Conservation (phyloP, 2,888 invertebrate genomes). For the Andrena hattorfiana region DNA sequence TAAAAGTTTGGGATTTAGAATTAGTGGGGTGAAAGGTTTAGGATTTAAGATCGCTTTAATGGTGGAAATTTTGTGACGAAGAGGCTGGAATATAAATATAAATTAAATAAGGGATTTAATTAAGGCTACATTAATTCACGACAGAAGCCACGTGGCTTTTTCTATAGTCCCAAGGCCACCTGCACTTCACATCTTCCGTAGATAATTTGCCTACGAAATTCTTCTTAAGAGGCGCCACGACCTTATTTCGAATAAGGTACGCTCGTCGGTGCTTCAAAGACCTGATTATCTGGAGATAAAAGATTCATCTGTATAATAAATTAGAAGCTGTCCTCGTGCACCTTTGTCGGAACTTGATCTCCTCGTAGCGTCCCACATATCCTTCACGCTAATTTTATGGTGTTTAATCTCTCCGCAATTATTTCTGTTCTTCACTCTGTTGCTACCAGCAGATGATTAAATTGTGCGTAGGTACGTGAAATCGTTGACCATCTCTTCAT, state of each 20-base stretch:
- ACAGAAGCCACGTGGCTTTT: no score
- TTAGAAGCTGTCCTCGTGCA: conserved; percentile 24
- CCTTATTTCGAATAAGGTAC: conserved; percentile 20
- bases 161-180: no score
- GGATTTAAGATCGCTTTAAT: no score
- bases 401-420: conserved; percentile 10
- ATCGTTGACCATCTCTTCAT: no score
- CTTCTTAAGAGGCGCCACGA: conserved; percentile 20
- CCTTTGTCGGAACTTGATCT: conserved; percentile 41
- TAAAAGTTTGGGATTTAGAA: background rate
- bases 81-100: no score
- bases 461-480: background rate
- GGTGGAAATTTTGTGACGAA: no score
- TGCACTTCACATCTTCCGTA: no score
- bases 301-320: conserved; percentile 28
- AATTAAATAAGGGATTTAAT: no score
- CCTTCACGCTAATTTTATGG: background rate
- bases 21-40: background rate
- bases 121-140: no score
- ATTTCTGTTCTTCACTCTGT: background rate
- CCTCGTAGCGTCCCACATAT: background rate
- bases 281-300: conserved; percentile 49
- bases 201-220: background rate
- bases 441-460: conserved; percentile 9
- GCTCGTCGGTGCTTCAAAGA: conserved; percentile 45